Evolutionary conservation across 2,113 vertebrate genomes (phyloP).

Genomic region (Microtus richardsoni): DNA sequence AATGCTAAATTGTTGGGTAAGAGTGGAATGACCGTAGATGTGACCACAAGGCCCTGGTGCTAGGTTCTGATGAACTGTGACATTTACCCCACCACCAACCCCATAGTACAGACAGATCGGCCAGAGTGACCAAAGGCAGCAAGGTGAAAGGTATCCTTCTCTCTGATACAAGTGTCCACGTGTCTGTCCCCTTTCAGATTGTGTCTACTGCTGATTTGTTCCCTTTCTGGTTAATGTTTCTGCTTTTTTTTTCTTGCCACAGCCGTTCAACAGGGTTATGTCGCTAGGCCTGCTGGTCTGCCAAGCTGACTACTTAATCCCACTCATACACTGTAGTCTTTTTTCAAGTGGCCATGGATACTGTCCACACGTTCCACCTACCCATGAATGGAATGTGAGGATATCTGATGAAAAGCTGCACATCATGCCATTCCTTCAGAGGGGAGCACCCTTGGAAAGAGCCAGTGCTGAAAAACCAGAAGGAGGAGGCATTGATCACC

Average conservation of each 20-base stretch:
- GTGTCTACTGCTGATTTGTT: neutral
- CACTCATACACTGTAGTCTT: neutral
- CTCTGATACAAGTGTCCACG: neutral
- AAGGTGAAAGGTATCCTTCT: neutral
- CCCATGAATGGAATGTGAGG: neutral
- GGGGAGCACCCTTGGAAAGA: neutral
- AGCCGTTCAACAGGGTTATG: too few relatives aligned
- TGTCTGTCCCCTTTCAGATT: slow-evolving; percentile 2
- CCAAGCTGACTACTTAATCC: neutral
- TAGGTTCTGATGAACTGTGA: neutral
- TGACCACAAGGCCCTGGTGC: neutral
- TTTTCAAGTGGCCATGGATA: neutral
- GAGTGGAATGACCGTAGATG: too few relatives aligned
- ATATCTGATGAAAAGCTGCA: neutral
- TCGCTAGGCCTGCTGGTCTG: neutral
- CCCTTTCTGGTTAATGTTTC: neutral
- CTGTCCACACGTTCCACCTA: neutral
- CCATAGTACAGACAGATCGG: neutral
- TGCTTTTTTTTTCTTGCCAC: neutral
- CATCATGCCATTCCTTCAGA: neutral
- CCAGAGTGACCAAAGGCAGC: neutral
- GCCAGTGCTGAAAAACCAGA: neutral
- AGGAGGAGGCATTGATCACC: neutral
- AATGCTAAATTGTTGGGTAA: neutral
- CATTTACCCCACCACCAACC: neutral